These are phyloP conservation scores for Tetanocera ferruginea DNA, from an alignment of 2,888 invertebrate species.

Conservation along the genomic window DNA sequence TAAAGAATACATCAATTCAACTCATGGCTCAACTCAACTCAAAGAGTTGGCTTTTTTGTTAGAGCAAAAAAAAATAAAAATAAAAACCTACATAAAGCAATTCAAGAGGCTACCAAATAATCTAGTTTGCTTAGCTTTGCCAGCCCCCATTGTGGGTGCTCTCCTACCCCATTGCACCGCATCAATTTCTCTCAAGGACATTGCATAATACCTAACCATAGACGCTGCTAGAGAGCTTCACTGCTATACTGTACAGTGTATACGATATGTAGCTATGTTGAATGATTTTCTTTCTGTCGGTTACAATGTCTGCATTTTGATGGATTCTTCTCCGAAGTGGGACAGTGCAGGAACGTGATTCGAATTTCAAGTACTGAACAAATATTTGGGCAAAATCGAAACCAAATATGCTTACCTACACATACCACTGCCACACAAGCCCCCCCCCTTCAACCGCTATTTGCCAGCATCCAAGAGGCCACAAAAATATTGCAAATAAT, in stretches of 20 bases:
- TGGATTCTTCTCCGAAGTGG: constrained; percentile 29
- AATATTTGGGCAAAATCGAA: constrained; percentile 19
- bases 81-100: neutral
- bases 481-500: neutral
- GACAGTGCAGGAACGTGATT: constrained; percentile 37
- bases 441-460: neutral
- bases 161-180: neutral
- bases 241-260: neutral
- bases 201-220: neutral
- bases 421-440: neutral
- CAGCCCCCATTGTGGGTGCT: neutral
- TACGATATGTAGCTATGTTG: constrained; percentile 16
- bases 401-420: neutral
- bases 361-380: constrained; percentile 25
- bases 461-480: neutral
- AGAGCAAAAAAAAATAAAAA: too few relatives aligned
- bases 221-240: neutral
- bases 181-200: constrained; percentile 2
- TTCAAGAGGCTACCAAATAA: constrained; percentile 17
- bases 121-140: neutral
- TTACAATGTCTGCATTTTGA: constrained; percentile 39
- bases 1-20: constrained; percentile 33
- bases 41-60: neutral
- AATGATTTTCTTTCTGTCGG: constrained; percentile 21
- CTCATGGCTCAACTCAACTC: constrained; percentile 1